Base-by-base conservation (phyloP, 2,113 vertebrate genomes). In the Osmerus mordax region DNA sequence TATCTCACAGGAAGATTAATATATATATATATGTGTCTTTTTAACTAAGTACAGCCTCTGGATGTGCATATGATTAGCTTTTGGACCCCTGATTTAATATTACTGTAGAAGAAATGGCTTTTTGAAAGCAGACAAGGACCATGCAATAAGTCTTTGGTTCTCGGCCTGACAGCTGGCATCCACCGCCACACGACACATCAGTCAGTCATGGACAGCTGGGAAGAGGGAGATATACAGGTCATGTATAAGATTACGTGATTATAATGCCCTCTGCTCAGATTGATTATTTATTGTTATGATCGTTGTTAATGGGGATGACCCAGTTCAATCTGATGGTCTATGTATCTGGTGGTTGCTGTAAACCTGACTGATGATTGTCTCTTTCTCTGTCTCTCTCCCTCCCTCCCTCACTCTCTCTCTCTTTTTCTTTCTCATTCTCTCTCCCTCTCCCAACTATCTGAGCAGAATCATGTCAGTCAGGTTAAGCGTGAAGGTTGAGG, bases 21-120 rank as follows among this genome's bases (percentile, higher is more conserved):
- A 56, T 72, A 61, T 63, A 76, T 84, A 81, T 83, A 56, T 72
- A 61, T 63, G 78, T 84, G 81, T 85, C 75, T 79, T 58, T 70
- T 54, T 77, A 83, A 86, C 73, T 32, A 84, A 73, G 11, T 68
- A 66, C 63, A 54, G 84, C 81, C 84, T 77, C 52, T 71, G 76
- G 83, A 67, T 76, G n/a, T 74, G 82, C 74, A 82, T 85, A 78
- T 83, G 81, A 85, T 86, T 85, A 78, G 83, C 85, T 81, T 82
- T 80, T 75, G 78, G 75, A 79, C 79, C 65, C 81, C 64, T 78
- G 67, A 47, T 84, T 85, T 84, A 81, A 83, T 84, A 85, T 80
- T 12, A 19, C 64, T 78, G 65, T 52, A 25, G 19, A 65, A 80
- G 73, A 88, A 78, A 71, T 67, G 73, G 79, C 66, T 78, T 58